Conservation (phyloP, 2,888 invertebrate genomes). For the Thereva unica region DNA sequence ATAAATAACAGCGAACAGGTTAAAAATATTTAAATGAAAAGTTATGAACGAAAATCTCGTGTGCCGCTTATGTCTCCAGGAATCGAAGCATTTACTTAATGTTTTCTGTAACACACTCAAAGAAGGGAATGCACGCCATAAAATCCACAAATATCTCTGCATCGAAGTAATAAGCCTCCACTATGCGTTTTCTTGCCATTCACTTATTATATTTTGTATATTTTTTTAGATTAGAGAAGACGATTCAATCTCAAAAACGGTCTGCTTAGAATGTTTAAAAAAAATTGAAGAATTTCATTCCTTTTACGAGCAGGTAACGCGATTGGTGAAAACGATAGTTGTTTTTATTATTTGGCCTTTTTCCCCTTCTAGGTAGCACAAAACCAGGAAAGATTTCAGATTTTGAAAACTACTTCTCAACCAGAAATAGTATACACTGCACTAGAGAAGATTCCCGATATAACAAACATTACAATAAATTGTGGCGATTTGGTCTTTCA, state of each 20-base stretch:
- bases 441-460: neutral
- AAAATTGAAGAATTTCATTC: conserved; percentile 39
- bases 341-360: neutral
- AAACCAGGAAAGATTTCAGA: conserved; percentile 34
- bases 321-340: no score
- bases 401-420: conserved; percentile 6
- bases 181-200: neutral
- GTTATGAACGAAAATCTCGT: conserved; percentile 35
- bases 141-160: conserved; percentile 41
- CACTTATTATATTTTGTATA: neutral
- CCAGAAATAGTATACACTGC: conserved; percentile 5
- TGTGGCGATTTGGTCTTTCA: conserved; percentile 12
- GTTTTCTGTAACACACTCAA: conserved; percentile 35
- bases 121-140: conserved; percentile 30
- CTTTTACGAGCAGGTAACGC: conserved; percentile 37
- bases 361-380: conserved; percentile 35
- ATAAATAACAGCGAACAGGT: neutral
- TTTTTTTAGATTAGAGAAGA: conserved; percentile 40
- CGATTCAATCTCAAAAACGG: conserved; percentile 34
- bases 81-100: conserved; percentile 28
- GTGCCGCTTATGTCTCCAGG: conserved; percentile 40
- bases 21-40: conserved; percentile 10
- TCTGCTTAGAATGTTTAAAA: conserved; percentile 40
- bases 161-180: conserved; percentile 35
- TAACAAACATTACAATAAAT: conserved; percentile 19